A percentile compares a stretch with the other conserved stretches of the same genome.
phyloP scores from a whole-genome alignment of 2,797 vertebrate species.

The Typhlichthys subterraneus region DNA sequence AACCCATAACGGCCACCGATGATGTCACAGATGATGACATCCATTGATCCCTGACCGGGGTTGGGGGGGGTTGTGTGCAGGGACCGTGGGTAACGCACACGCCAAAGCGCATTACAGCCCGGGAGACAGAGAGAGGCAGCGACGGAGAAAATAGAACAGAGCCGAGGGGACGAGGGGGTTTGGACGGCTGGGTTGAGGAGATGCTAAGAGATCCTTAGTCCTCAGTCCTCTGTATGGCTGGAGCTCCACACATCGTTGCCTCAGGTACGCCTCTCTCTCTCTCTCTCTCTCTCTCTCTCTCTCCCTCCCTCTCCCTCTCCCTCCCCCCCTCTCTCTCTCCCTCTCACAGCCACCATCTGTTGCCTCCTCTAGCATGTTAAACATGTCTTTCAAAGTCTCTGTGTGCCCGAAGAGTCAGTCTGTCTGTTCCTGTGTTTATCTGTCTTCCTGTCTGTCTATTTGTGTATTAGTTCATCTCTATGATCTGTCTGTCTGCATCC shows the following conservation, averaged over 20 bases:
- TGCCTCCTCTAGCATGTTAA: constrained; percentile 17
- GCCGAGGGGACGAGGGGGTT: constrained; percentile 17
- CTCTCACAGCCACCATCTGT: constrained; percentile 7
- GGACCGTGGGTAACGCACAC: constrained; percentile 69
- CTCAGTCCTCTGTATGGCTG: constrained; percentile 42
- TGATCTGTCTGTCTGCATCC: neutral
- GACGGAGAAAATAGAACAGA: constrained; percentile 59
- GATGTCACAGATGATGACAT: constrained; percentile 69
- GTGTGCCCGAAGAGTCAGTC: too few relatives aligned
- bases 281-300: constrained; percentile 26
- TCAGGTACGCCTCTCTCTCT: constrained; percentile 43
- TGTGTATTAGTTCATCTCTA: neutral
- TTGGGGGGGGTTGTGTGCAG: constrained; percentile 53
- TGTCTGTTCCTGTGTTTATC: too few relatives aligned
- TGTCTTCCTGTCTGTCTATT: too few relatives aligned
- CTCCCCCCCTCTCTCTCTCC: neutral
- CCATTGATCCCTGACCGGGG: constrained; percentile 63
- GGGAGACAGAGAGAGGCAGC: constrained; percentile 54
- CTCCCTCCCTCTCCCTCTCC: constrained; percentile 20
- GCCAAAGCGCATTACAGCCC: constrained; percentile 71
- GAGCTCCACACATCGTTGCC: constrained; percentile 65
- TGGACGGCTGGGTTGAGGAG: neutral
- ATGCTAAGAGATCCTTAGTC: constrained; percentile 38
- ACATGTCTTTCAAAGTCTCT: too few relatives aligned
- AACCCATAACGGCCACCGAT: constrained; percentile 48